These are phyloP conservation scores for Ectemnius cavifrons DNA, from an alignment of 2,888 invertebrate species.

Conservation along the genomic window DNA sequence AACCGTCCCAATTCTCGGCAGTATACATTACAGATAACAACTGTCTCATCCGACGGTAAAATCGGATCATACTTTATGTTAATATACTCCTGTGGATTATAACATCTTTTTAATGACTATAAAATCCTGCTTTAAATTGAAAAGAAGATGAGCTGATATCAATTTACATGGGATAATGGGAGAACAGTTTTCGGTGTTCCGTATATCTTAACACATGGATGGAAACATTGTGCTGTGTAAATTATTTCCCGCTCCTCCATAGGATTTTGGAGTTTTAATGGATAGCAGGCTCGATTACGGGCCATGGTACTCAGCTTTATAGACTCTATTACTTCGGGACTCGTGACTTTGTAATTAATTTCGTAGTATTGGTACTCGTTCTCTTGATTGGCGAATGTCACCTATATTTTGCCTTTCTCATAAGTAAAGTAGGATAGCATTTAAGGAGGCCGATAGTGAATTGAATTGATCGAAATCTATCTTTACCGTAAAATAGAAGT, in stretches of 20 bases:
- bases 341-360: constrained; percentile 62
- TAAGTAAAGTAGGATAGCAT: neutral
- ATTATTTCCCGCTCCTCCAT: constrained; percentile 40
- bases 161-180: constrained; percentile 51
- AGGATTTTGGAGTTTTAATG: constrained; percentile 63
- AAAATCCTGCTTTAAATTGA: neutral
- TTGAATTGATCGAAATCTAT: no score
- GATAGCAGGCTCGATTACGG: constrained; percentile 48
- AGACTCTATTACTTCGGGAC: constrained; percentile 58
- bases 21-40: constrained; percentile 47
- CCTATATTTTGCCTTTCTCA: constrained; percentile 35
- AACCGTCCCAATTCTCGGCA: constrained; percentile 59
- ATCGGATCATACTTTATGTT: constrained; percentile 52
- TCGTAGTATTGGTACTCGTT: constrained; percentile 66
- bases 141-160: neutral
- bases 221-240: constrained; percentile 49
- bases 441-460: neutral
- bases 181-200: constrained; percentile 47
- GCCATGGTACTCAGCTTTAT: constrained; percentile 62
- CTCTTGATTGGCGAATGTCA: constrained; percentile 60
- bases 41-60: constrained; percentile 49
- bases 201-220: constrained; percentile 53
- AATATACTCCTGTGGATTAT: constrained; percentile 16
- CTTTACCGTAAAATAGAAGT: constrained; percentile 61
- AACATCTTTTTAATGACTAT: neutral